These are phyloP conservation scores for Cetonia aurata DNA, from an alignment of 2,888 invertebrate species.

Conservation along the genomic window DNA sequence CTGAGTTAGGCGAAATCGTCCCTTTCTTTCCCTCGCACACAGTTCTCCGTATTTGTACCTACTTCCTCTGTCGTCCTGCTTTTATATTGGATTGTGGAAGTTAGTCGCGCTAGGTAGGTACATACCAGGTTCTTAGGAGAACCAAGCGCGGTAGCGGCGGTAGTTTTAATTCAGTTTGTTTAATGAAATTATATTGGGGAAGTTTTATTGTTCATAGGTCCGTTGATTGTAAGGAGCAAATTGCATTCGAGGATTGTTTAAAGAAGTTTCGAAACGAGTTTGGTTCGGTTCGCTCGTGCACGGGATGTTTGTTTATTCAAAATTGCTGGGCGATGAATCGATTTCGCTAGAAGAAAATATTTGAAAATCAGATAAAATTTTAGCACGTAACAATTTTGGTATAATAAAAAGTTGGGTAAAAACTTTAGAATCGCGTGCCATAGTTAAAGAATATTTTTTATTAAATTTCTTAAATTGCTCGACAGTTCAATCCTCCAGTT, in stretches of 20 bases:
- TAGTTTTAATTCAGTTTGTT: constrained; percentile 35
- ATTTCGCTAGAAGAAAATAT: too few species aligned
- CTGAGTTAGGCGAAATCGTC: constrained; percentile 15
- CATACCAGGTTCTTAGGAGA: constrained; percentile 9
- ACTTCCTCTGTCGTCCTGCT: not conserved
- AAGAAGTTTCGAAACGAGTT: not conserved
- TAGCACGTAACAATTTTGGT: too few species aligned
- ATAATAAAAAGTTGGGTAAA: too few species aligned
- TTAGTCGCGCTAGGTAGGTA: constrained; percentile 9
- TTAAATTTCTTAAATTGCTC: too few species aligned
- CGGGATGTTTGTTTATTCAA: not conserved
- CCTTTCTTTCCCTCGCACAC: constrained; percentile 1
- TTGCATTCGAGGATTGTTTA: constrained; percentile 26
- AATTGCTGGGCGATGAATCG: not conserved
- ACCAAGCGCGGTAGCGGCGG: not conserved
- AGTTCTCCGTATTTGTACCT: too few species aligned
- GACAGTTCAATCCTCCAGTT: too few species aligned
- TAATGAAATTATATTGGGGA: constrained; percentile 39
- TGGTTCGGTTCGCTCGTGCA: not conserved
- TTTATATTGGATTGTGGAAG: constrained; percentile 31
- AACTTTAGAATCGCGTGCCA: too few species aligned
- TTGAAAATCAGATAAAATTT: too few species aligned
- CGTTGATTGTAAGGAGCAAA: constrained; percentile 22
- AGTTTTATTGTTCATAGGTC: constrained; percentile 37
- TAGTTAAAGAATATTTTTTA: too few species aligned